phyloP scores from a whole-genome alignment of 2,113 vertebrate genomes.

The Campylorhamphus procurvoides region DNA sequence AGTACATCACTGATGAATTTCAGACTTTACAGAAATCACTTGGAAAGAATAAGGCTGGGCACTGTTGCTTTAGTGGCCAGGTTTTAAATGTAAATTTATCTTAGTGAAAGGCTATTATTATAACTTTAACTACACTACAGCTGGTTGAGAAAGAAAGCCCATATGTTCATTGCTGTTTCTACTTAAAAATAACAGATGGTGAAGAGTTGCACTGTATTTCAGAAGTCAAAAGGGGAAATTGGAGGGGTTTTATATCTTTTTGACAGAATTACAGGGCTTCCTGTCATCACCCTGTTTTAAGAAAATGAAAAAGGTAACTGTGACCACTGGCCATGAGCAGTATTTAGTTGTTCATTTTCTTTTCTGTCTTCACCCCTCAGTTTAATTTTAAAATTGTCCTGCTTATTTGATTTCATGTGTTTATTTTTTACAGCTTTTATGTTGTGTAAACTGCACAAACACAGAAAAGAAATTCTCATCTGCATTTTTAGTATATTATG shows the following conservation, averaged over 20 bases:
- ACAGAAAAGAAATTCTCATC: not conserved
- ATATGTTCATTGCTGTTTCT: conserved; percentile 82
- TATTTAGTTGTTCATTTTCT: not conserved
- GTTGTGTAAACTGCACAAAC: not conserved
- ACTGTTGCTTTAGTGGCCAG: conserved; percentile 69
- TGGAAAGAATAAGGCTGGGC: conserved; percentile 46
- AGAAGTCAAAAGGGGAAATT: conserved; percentile 73
- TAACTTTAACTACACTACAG: conserved; percentile 85
- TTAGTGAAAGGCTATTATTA: conserved; percentile 82
- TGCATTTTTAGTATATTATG: not conserved
- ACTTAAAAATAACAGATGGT: conserved; percentile 82
- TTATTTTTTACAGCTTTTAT: not conserved
- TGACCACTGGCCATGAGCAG: not conserved
- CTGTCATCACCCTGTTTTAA: conserved; percentile 40
- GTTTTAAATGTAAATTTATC: conserved; percentile 83
- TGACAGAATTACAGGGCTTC: conserved; percentile 56
- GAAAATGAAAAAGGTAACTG: conserved; percentile 16
- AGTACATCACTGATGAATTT: conserved; percentile 31
- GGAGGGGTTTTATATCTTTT: conserved; percentile 36
- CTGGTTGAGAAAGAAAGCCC: conserved; percentile 80
- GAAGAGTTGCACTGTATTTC: conserved; percentile 77
- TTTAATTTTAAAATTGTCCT: not conserved
- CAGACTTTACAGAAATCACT: conserved; percentile 53
- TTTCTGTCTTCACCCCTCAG: not conserved
- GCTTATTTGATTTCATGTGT: not conserved